phyloP scores from a whole-genome alignment of 2,888 invertebrate genomes.

The Pyrrhosoma nymphula region DNA sequence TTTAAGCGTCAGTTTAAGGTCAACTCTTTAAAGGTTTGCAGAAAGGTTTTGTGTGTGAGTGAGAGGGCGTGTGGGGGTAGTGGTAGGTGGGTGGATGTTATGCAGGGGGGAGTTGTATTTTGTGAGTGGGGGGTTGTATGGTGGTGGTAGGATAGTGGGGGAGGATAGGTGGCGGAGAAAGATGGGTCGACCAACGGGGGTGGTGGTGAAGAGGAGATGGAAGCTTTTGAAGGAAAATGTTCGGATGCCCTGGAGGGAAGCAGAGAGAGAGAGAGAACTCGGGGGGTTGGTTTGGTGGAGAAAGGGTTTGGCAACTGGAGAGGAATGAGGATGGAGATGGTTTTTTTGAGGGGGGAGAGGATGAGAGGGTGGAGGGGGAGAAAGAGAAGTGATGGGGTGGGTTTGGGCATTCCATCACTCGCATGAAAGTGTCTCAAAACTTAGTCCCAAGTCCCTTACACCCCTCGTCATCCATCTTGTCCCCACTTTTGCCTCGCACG shows the following conservation, averaged over 20 bases:
- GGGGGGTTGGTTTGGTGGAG: background rate
- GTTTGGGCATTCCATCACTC: slow-evolving; percentile 12
- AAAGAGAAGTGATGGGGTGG: background rate
- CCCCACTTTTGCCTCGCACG: background rate
- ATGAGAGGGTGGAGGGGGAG: background rate
- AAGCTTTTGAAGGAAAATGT: background rate
- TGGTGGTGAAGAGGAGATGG: background rate
- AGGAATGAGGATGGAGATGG: background rate
- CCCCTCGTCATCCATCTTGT: slow-evolving; percentile 31
- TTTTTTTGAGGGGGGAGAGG: background rate
- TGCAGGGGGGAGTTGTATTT: background rate
- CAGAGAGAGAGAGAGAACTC: background rate
- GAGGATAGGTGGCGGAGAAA: background rate
- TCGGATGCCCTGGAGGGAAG: slow-evolving; percentile 10
- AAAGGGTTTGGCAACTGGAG: background rate
- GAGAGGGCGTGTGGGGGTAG: background rate
- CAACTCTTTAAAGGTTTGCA: background rate
- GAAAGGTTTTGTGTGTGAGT: background rate
- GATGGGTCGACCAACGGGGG: background rate
- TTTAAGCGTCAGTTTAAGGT: slow-evolving; percentile 8
- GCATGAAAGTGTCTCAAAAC: slow-evolving; percentile 36
- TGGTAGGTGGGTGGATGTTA: background rate
- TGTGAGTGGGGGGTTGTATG: background rate
- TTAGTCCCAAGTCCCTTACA: slow-evolving; percentile 30
- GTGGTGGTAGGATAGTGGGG: background rate